Percentiles rank a stretch among this genome's conserved stretches.
Evolutionary conservation across 2,113 vertebrate species (phyloP).

Genomic region (Toxostoma redivivum): DNA sequence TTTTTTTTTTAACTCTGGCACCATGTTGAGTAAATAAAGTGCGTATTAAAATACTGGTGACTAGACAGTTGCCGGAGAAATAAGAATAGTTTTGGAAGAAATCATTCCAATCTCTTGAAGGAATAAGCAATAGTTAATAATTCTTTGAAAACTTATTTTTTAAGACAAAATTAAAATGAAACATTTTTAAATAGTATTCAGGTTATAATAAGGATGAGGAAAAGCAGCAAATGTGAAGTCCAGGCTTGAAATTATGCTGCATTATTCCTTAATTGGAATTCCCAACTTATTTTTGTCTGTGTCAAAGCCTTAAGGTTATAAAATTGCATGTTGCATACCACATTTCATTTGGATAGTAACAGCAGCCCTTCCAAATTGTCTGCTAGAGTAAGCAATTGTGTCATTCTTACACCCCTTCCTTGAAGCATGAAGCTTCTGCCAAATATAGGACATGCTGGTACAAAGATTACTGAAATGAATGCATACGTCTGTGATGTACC

Average conservation of each 20-base stretch:
- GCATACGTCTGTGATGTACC: background rate
- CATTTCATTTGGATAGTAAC: background rate
- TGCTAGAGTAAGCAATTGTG: background rate
- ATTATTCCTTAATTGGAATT: constrained; percentile 17
- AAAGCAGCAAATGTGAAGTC: background rate
- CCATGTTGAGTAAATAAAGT: background rate
- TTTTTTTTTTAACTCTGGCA: background rate
- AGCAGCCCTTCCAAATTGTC: constrained; percentile 2
- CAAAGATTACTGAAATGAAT: background rate
- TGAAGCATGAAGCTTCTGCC: background rate
- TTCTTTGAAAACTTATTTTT: background rate
- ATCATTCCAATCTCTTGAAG: constrained; percentile 18
- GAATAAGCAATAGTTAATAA: constrained; percentile 43
- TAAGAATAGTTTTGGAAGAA: background rate
- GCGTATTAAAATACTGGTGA: background rate
- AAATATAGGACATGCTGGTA: background rate
- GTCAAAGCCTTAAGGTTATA: background rate
- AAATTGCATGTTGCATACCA: background rate
- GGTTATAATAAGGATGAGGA: constrained; percentile 22
- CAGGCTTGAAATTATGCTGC: background rate
- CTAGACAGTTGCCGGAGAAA: background rate
- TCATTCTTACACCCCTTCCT: background rate
- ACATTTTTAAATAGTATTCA: constrained; percentile 26
- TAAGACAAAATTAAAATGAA: background rate
- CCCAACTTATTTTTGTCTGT: background rate